A percentile compares a stretch with the other conserved stretches of the same genome.
These are phyloP conservation scores for Cottus gobio DNA, from an alignment of 2,113 vertebrate species.

Conservation along the genomic window DNA sequence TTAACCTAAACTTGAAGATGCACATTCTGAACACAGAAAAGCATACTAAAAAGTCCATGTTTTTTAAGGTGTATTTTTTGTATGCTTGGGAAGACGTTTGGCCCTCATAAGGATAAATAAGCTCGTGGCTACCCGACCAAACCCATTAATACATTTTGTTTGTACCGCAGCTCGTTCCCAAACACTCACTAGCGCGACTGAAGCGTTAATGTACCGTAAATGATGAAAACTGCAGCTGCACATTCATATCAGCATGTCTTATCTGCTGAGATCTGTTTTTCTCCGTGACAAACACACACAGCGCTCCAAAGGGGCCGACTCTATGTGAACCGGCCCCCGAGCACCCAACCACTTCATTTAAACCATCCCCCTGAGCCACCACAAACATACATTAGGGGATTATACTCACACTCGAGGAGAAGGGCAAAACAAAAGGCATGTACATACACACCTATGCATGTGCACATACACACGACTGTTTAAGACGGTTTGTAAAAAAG, in stretches of 20 bases:
- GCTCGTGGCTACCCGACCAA: background rate
- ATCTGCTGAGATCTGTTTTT: slow-evolving; percentile 28
- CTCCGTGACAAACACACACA: background rate
- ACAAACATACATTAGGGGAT: slow-evolving; percentile 30
- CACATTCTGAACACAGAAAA: too few relatives aligned
- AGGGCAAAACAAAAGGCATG: slow-evolving; percentile 25
- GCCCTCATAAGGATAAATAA: background rate
- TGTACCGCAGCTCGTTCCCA: slow-evolving; percentile 21
- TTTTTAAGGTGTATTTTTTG: slow-evolving; percentile 11
- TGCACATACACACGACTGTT: slow-evolving; percentile 9
- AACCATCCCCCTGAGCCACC: background rate
- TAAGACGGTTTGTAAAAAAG: background rate
- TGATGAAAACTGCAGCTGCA: slow-evolving; percentile 37
- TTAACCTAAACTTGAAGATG: background rate
- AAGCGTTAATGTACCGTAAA: slow-evolving; percentile 24
- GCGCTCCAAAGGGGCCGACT: slow-evolving; percentile 22
- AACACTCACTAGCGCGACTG: slow-evolving; percentile 1
- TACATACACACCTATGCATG: slow-evolving; percentile 32
- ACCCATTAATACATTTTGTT: background rate
- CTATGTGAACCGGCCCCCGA: slow-evolving; percentile 11
- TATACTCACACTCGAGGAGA: background rate
- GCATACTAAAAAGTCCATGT: background rate
- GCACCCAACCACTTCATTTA: slow-evolving; percentile 46
- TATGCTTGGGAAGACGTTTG: background rate
- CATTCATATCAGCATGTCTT: slow-evolving; percentile 15